A percentile compares a stretch with the other conserved stretches of the same genome.
Conservation (phyloP, 2,797 vertebrate genomes). For the Paratrypauchen microcephalus region DNA sequence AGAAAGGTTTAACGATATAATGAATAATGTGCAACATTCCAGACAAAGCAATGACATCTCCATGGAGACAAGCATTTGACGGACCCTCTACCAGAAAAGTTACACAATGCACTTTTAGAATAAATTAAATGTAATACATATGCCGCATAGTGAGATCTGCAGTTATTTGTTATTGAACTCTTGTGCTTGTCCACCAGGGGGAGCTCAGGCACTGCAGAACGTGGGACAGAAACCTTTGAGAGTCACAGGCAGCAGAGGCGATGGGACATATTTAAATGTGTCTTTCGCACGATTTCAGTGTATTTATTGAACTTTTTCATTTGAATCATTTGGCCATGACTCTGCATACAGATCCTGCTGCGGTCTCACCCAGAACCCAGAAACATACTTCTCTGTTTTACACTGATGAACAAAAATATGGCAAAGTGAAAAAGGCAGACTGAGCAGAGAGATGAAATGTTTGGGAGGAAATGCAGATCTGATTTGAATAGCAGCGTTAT, state of each 20-base stretch:
- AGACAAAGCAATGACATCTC: no score
- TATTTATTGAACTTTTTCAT: constrained; percentile 64
- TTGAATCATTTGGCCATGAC: constrained; percentile 54
- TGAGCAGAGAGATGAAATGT: neutral
- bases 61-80: no score
- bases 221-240: constrained; percentile 17
- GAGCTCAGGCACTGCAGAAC: constrained; percentile 55
- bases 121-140: neutral
- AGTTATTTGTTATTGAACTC: constrained; percentile 37
- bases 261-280: constrained; percentile 41
- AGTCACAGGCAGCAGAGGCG: constrained; percentile 27
- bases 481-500: neutral
- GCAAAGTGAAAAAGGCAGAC: constrained; percentile 18
- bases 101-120: no score
- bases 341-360: constrained; percentile 36
- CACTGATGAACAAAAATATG: constrained; percentile 48
- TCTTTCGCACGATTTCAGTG: constrained; percentile 33
- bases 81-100: no score
- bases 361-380: constrained; percentile 40
- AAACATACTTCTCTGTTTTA: constrained; percentile 31
- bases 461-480: neutral
- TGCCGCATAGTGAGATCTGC: constrained; percentile 2
- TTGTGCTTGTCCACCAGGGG: constrained; percentile 56
- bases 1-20: no score
- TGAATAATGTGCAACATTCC: no score